Evolutionary conservation across 2,113 vertebrate species (phyloP).

Genomic region (Solea solea): DNA sequence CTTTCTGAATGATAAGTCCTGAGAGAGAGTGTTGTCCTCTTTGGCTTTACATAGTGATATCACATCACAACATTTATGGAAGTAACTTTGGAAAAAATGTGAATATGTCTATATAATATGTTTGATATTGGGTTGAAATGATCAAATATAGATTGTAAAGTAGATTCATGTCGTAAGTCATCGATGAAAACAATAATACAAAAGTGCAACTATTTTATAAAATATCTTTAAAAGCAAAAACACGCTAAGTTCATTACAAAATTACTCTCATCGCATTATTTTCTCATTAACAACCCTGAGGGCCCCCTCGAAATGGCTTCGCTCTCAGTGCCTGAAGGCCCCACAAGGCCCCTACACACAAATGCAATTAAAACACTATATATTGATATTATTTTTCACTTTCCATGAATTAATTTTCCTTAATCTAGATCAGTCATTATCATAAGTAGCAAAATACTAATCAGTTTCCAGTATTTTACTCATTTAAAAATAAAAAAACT

Average conservation of each 20-base stretch:
- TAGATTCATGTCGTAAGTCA: neutral
- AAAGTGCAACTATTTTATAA: neutral
- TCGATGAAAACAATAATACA: neutral
- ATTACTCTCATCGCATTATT: neutral
- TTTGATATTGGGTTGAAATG: neutral
- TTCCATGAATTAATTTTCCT: too few species aligned
- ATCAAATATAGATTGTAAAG: neutral
- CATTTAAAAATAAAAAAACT: too few species aligned
- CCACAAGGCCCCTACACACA: too few species aligned
- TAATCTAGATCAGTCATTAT: too few species aligned
- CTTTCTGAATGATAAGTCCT: conserved; percentile 68
- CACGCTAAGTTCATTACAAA: neutral
- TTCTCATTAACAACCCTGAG: neutral
- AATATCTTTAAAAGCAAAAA: neutral
- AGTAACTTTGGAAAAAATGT: neutral
- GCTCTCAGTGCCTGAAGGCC: too few species aligned
- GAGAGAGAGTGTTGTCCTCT: conserved; percentile 58
- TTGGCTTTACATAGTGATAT: conserved; percentile 44
- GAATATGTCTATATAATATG: neutral
- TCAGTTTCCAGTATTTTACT: too few species aligned
- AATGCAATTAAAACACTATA: too few species aligned
- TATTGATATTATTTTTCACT: too few species aligned
- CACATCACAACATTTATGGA: conserved; percentile 22
- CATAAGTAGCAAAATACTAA: too few species aligned
- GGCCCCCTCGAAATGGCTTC: too few species aligned